These are phyloP conservation scores for Clanis bilineata DNA, from an alignment of 2,888 invertebrate species.

Conservation along the genomic window DNA sequence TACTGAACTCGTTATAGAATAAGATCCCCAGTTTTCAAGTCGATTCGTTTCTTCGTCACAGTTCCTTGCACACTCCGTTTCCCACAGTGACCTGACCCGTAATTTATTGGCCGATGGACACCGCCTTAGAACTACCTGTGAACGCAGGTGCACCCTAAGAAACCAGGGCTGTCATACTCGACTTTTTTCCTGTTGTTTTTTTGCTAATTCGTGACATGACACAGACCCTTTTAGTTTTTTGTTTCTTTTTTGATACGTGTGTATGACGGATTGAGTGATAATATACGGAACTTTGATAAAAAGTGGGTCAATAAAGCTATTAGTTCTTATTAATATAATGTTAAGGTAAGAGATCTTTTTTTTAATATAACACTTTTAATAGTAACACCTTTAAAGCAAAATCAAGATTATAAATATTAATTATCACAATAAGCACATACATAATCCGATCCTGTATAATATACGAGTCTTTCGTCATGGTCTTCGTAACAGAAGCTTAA, in stretches of 20 bases:
- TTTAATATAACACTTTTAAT: too few relatives aligned
- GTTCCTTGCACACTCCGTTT: slow-evolving; percentile 57
- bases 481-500: too few relatives aligned
- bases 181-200: not conserved
- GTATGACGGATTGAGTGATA: not conserved
- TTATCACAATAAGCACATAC: too few relatives aligned
- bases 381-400: too few relatives aligned
- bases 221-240: not conserved
- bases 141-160: slow-evolving; percentile 75
- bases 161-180: slow-evolving; percentile 55
- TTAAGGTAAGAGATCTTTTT: too few relatives aligned
- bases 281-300: not conserved
- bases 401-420: too few relatives aligned
- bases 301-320: not conserved
- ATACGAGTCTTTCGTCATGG: too few relatives aligned
- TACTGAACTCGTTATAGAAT: not conserved
- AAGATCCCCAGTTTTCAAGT: slow-evolving; percentile 34
- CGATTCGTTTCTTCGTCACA: slow-evolving; percentile 54
- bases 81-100: slow-evolving; percentile 79
- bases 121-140: slow-evolving; percentile 69
- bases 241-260: not conserved
- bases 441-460: too few relatives aligned
- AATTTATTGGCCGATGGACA: slow-evolving; percentile 70
- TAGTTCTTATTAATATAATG: not conserved
- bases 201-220: not conserved